Conservation (phyloP, 2,888 invertebrate genomes). For the Agrochola circellaris region DNA sequence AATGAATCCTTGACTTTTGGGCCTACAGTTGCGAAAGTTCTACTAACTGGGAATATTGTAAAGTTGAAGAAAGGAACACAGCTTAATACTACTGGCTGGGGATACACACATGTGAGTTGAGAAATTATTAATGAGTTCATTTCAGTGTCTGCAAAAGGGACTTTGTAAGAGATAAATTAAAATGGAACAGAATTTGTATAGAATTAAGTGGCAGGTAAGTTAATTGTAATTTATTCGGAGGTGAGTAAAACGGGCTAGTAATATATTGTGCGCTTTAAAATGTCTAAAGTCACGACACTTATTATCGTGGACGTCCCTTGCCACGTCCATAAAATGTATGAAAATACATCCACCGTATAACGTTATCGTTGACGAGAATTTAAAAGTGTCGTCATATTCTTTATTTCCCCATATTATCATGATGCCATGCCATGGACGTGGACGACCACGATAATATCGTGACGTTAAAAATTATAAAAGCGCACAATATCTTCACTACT, state of each 20-base stretch:
- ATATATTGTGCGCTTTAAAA: background rate
- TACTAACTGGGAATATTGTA: conserved; percentile 38
- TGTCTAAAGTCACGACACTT: too few species aligned
- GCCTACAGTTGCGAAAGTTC: conserved; percentile 56
- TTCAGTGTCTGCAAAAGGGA: background rate
- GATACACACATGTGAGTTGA: conserved; percentile 62
- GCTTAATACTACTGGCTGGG: conserved; percentile 70
- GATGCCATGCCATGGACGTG: background rate
- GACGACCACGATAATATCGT: background rate
- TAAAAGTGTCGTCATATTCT: background rate
- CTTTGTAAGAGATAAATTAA: background rate
- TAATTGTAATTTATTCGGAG: background rate
- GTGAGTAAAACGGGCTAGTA: background rate
- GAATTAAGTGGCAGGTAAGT: background rate
- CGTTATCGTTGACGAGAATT: background rate
- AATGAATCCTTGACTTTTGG: conserved; percentile 64
- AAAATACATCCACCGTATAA: too few species aligned
- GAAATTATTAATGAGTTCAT: background rate
- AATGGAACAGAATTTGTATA: background rate
- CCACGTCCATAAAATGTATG: too few species aligned
- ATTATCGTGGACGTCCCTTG: too few species aligned
- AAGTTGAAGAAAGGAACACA: conserved; percentile 48
- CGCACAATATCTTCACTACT: too few species aligned
- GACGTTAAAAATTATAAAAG: background rate
- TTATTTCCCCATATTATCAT: background rate